Evolutionary conservation across 2,888 invertebrate species (phyloP).

Genomic region (Amblyjoppa proteus): DNA sequence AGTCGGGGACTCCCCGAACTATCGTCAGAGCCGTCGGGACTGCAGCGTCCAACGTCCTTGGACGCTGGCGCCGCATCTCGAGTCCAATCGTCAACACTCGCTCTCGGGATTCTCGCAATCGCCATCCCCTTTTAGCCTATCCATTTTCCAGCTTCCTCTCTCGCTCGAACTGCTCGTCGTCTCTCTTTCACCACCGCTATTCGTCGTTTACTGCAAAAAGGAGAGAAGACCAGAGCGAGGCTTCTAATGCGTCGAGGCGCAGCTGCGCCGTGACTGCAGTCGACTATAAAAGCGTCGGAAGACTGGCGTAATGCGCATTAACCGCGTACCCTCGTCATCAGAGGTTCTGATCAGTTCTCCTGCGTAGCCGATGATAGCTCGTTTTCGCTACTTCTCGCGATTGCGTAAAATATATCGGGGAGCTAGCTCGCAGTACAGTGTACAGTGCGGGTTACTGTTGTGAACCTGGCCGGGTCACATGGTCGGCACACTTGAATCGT

Average conservation of each 20-base stretch:
- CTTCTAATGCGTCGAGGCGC: constrained; percentile 32
- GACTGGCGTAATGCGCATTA: constrained; percentile 64
- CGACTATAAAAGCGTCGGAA: constrained; percentile 62
- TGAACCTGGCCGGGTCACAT: constrained; percentile 65
- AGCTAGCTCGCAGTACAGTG: constrained; percentile 16
- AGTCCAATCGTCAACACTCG: background rate
- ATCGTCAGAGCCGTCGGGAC: background rate
- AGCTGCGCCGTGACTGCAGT: constrained; percentile 63
- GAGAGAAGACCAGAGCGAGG: constrained; percentile 7
- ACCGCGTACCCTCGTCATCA: constrained; percentile 44
- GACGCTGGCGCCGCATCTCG: constrained; percentile 35
- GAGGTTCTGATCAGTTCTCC: background rate
- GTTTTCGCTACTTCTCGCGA: constrained; percentile 51
- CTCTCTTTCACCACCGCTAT: constrained; percentile 7
- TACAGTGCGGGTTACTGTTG: constrained; percentile 34
- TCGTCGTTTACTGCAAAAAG: background rate
- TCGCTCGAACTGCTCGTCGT: background rate
- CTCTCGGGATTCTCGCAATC: background rate
- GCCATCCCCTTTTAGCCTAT: background rate
- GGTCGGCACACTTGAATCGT: constrained; percentile 63
- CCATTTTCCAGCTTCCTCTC: background rate
- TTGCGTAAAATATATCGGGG: constrained; percentile 19
- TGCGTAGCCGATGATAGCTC: constrained; percentile 6
- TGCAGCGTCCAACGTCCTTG: background rate
- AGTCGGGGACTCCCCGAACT: background rate